Evolutionary conservation across 2,888 invertebrate species (phyloP), one percentile per base, ranked within the genome.

Genomic region (Thysanoteuthis rhombus): DNA sequence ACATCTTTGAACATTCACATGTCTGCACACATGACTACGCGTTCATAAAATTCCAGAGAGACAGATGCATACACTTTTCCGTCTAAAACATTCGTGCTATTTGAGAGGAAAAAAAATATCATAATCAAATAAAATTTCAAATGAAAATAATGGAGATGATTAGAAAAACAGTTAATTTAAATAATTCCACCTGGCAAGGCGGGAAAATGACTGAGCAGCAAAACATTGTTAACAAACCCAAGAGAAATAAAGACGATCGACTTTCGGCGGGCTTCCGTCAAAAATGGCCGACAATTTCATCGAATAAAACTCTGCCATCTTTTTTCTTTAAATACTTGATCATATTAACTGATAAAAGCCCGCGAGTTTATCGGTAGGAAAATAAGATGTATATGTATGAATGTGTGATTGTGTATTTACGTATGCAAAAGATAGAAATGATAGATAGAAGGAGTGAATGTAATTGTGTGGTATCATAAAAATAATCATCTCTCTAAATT

Each of bases 161-260:
- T 75, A 75, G 75, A n/a, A 75, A 75, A 75, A 75, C 75, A 75
- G n/a, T 75, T 75, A 75, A n/a, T 75, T 75, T n/a, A 75, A 75
- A 75, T 75, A 75, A 75, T 75, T 75, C n/a, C 75, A 75, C 75
- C 75, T 75, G 75, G n/a, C n/a, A 16, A 75, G n/a, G n/a, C n/a
- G n/a, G n/a, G n/a, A n/a, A 75, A 75, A 75, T 25, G 75, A 75
- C n/a, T 75, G 16, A 36, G 12, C n/a, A 75, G 75, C 2, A 75
- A n/a, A n/a, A 75, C n/a, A 36, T 16, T 75, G 75, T 75, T 75
- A 75, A 16, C 12, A 75, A 75, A 75, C 75, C 75, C 75, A 75
- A 36, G n/a, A 75, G 75, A 75, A 75, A 75, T 75, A 75, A 75
- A 75, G n/a, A 75, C n/a, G n/a, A n/a, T 75, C 75, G 75, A 75